Evolutionary conservation across 2,888 invertebrate species (phyloP).

Genomic region (Tuberolachnus salignus): DNA sequence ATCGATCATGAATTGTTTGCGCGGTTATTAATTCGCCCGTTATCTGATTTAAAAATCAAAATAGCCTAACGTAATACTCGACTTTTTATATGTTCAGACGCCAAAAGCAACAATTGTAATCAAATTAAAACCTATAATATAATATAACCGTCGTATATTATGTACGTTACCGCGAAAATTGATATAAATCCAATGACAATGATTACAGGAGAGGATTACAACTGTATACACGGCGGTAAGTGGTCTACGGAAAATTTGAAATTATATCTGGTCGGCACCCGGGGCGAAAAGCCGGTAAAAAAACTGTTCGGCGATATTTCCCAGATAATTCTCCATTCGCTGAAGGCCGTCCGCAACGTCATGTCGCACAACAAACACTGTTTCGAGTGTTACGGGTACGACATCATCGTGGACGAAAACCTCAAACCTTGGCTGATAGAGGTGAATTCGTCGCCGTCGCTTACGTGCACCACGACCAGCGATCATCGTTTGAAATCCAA

Average conservation of each 20-base stretch:
- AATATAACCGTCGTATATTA: too few species aligned
- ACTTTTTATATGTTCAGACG: too few species aligned
- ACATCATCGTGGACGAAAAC: slow-evolving; percentile 92
- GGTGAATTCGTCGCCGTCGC: slow-evolving; percentile 94
- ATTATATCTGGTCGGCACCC: slow-evolving; percentile 86
- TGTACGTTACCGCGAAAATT: background rate
- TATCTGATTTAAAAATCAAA: too few species aligned
- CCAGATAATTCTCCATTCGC: slow-evolving; percentile 88
- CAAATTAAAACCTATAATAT: too few species aligned
- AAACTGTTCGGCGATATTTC: slow-evolving; percentile 85
- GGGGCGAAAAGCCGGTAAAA: slow-evolving; percentile 80
- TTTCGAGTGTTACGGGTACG: slow-evolving; percentile 94
- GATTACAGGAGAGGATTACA: slow-evolving; percentile 78
- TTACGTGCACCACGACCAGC: slow-evolving; percentile 91
- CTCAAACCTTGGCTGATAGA: slow-evolving; percentile 93
- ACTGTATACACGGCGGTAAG: slow-evolving; percentile 92
- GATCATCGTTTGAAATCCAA: slow-evolving; percentile 93
- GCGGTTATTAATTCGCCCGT: too few species aligned
- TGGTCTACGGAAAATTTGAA: slow-evolving; percentile 89
- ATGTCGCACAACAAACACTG: slow-evolving; percentile 93
- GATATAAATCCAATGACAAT: background rate
- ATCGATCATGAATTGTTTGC: too few species aligned
- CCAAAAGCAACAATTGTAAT: too few species aligned
- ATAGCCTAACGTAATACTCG: too few species aligned
- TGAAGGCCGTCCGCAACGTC: slow-evolving; percentile 89